A percentile compares a stretch with the other conserved stretches of the same genome.
Conservation (phyloP, 2,888 invertebrate genomes). For the Mesodorylaimus sp. region DNA sequence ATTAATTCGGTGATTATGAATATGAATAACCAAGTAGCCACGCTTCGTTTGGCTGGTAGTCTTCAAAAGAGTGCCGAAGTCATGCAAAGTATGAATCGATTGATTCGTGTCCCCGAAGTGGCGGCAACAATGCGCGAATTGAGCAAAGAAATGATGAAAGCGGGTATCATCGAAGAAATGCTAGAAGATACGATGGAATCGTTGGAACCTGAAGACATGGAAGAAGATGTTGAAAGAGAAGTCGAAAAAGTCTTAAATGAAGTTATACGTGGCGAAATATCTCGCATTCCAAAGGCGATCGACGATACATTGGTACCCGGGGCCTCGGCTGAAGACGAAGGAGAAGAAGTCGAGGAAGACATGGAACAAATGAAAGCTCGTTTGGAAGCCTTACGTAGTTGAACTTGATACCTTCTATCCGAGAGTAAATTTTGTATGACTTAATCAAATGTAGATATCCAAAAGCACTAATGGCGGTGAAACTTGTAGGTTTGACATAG, state of each 20-base stretch:
- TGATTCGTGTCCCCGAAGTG: constrained; percentile 75
- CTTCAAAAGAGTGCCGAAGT: constrained; percentile 88
- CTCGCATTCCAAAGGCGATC: constrained; percentile 6
- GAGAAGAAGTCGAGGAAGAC: constrained; percentile 21
- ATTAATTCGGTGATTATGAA: constrained; percentile 84
- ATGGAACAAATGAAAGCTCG: constrained; percentile 26
- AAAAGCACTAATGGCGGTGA: too few relatives aligned
- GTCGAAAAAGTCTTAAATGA: constrained; percentile 56
- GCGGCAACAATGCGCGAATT: constrained; percentile 88
- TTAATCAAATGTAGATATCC: too few relatives aligned
- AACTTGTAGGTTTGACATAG: too few relatives aligned
- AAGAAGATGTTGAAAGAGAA: constrained; percentile 82
- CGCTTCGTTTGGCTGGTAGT: constrained; percentile 73
- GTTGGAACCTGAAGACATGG: constrained; percentile 76
- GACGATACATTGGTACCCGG: constrained; percentile 12
- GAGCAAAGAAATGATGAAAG: constrained; percentile 97
- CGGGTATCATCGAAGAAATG: constrained; percentile 98
- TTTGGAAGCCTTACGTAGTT: constrained; percentile 28
- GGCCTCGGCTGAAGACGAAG: constrained; percentile 16
- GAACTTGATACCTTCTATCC: too few relatives aligned
- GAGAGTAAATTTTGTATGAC: too few relatives aligned
- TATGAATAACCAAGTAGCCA: constrained; percentile 97
- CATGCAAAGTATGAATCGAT: constrained; percentile 88
- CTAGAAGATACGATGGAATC: constrained; percentile 86
- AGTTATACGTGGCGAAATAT: constrained; percentile 29